Evolutionary conservation across 2,888 invertebrate species (phyloP).

Genomic region (Orthosia gothica): DNA sequence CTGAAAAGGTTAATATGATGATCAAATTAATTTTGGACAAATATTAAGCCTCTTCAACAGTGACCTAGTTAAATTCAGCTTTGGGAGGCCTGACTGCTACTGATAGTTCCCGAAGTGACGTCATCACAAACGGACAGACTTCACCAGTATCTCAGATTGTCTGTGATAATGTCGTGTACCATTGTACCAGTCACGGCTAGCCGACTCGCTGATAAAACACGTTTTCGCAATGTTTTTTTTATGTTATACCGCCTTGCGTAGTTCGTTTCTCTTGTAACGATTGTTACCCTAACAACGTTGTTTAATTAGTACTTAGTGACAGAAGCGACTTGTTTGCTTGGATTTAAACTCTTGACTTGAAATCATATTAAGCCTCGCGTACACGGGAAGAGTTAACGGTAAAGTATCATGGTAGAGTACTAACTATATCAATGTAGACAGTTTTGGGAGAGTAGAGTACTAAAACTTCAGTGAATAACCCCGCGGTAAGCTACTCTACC

Average conservation of each 20-base stretch:
- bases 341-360: slow-evolving; percentile 7
- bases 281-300: not conserved
- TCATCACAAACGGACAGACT: not conserved
- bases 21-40: not conserved
- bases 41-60: not conserved
- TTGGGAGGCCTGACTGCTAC: not conserved
- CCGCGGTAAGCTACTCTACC: too few species aligned
- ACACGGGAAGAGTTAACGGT: too few species aligned
- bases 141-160: slow-evolving; percentile 17
- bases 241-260: not conserved
- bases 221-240: slow-evolving; percentile 37
- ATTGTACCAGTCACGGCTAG: slow-evolving; percentile 37
- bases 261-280: not conserved
- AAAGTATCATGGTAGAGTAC: too few species aligned
- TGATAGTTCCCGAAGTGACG: slow-evolving; percentile 9
- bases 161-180: slow-evolving; percentile 32
- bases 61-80: not conserved
- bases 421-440: too few species aligned
- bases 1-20: too few species aligned
- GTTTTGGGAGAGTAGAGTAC: too few species aligned
- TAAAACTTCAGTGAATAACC: too few species aligned
- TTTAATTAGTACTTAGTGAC: not conserved
- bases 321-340: not conserved
- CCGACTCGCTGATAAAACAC: slow-evolving; percentile 41
- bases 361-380: not conserved